phyloP scores from a whole-genome alignment of 1,140 invertebrate species.

The Zophobas morio region DNA sequence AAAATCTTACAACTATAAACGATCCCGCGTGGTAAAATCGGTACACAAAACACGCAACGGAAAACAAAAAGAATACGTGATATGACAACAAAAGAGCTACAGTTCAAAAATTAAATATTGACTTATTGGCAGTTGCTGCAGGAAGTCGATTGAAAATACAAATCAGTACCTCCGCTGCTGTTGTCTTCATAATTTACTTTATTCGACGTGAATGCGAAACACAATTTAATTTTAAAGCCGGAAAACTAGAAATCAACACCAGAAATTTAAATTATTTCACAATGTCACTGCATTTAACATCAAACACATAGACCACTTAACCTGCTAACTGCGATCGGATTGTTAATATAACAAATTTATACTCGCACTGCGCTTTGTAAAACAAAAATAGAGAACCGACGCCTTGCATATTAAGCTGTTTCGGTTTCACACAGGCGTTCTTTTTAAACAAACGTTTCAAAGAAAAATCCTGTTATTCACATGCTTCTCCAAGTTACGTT shows the following conservation, averaged over 20 bases:
- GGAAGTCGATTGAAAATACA: conserved; percentile 37
- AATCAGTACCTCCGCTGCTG: conserved; percentile 11
- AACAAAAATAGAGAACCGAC: no score
- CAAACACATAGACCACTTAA: no score
- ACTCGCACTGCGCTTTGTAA: no score
- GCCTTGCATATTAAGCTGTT: no score
- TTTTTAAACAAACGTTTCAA: no score
- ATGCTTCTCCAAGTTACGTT: not conserved
- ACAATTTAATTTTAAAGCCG: conserved; percentile 18
- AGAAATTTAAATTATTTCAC: no score
- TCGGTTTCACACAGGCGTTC: no score
- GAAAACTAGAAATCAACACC: no score
- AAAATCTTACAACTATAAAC: not conserved
- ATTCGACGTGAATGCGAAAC: conserved; percentile 11
- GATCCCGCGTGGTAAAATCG: not conserved
- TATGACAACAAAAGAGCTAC: conserved; percentile 17
- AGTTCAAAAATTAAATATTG: conserved; percentile 36
- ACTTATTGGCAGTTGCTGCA: conserved; percentile 35
- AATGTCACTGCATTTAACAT: not conserved
- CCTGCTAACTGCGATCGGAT: no score
- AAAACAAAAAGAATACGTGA: conserved; percentile 36
- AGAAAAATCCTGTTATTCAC: not conserved
- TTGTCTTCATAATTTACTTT: conserved; percentile 27
- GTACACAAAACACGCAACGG: conserved; percentile 27
- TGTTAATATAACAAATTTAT: no score